Evolutionary conservation across 2,797 vertebrate genomes (phyloP).

Genomic region (Distichodus sexfasciatus): DNA sequence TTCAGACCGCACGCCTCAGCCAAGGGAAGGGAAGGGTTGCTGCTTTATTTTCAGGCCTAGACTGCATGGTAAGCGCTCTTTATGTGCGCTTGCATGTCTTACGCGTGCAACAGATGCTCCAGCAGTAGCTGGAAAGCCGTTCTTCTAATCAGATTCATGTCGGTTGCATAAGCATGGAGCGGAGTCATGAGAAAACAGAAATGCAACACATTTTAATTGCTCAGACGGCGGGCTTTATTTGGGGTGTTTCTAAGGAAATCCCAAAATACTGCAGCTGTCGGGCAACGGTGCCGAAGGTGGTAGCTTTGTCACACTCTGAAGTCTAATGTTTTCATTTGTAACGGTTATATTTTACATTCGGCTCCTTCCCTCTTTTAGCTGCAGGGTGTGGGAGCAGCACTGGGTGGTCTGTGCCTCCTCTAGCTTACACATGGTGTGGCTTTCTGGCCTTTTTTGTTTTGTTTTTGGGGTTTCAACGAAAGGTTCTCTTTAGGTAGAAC

Average conservation of each 20-base stretch:
- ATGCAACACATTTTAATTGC: not conserved
- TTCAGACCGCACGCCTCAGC: constrained; percentile 62
- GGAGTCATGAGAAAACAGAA: not conserved
- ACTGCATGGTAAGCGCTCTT: constrained; percentile 52
- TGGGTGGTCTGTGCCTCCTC: constrained; percentile 80
- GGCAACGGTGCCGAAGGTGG: constrained; percentile 32
- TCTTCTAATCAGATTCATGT: not conserved
- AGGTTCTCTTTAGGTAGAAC: constrained; percentile 73
- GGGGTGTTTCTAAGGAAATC: constrained; percentile 1
- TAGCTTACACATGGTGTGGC: constrained; percentile 76
- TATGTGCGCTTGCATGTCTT: constrained; percentile 1
- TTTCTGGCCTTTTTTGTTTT: constrained; percentile 75
- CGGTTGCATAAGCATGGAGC: not conserved
- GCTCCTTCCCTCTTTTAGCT: constrained; percentile 50
- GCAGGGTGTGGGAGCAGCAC: constrained; percentile 66
- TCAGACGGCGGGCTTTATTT: constrained; percentile 16
- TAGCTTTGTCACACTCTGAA: constrained; percentile 15
- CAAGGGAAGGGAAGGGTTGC: constrained; percentile 66
- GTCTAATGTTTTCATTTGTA: constrained; percentile 39
- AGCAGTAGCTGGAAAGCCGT: not conserved
- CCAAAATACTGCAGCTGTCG: constrained; percentile 21
- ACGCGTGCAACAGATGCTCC: not conserved
- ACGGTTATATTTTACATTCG: constrained; percentile 46
- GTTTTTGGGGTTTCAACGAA: constrained; percentile 77
- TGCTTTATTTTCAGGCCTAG: constrained; percentile 78